phyloP scores from a whole-genome alignment of 2,113 vertebrate genomes.

The Hydrolagus affinis region DNA sequence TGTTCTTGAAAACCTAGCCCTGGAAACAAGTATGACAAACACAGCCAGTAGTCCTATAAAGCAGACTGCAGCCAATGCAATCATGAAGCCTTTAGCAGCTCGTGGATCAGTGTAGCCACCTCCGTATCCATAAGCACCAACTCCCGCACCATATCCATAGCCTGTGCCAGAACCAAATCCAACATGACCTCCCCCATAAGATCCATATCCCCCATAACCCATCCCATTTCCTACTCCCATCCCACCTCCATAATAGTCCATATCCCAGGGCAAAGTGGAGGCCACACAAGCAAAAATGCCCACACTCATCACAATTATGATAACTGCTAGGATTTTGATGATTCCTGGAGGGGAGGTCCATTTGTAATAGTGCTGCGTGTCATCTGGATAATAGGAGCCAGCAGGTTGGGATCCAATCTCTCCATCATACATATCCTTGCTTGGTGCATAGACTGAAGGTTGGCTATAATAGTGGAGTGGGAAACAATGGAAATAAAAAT shows the following conservation, averaged over 20 bases:
- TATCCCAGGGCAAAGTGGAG: constrained; percentile 80
- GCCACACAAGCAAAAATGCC: constrained; percentile 79
- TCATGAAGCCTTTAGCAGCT: constrained; percentile 73
- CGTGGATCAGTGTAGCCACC: constrained; percentile 65
- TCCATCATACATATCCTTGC: constrained; percentile 58
- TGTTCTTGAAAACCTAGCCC: constrained; percentile 56
- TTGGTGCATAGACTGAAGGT: constrained; percentile 55
- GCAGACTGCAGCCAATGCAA: constrained; percentile 67
- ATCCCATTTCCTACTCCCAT: constrained; percentile 42
- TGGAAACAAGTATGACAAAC: constrained; percentile 66
- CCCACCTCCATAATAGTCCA: constrained; percentile 56
- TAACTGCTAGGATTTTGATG: constrained; percentile 74
- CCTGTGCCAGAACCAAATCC: constrained; percentile 42
- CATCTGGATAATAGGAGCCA: constrained; percentile 65
- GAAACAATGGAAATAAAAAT: neutral
- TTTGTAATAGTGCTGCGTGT: constrained; percentile 68
- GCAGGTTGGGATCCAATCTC: constrained; percentile 57
- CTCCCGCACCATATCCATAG: constrained; percentile 40
- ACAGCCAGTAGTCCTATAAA: constrained; percentile 68
- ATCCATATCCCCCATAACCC: constrained; percentile 34
- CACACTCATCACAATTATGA: constrained; percentile 75
- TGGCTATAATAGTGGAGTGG: constrained; percentile 41
- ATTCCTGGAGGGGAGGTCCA: constrained; percentile 83
- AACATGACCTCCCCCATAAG: constrained; percentile 35
- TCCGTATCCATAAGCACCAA: constrained; percentile 49